Evolutionary conservation across 2,888 invertebrate species (phyloP).

Genomic region (Macrosiphum euphorbiae): DNA sequence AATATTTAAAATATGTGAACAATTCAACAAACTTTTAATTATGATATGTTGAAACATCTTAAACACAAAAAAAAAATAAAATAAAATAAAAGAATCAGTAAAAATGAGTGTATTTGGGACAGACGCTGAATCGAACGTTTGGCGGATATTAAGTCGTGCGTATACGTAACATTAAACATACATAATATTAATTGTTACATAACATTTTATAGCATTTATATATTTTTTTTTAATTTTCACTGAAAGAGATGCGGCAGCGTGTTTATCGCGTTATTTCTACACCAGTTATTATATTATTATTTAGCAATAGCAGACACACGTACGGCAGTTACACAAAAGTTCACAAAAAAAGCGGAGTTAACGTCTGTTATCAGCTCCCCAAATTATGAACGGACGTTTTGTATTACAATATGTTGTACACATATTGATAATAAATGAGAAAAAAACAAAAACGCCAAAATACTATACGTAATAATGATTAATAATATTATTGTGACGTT

Average conservation of each 20-base stretch:
- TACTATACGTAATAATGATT: not conserved
- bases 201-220: not conserved
- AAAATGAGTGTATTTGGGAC: not conserved
- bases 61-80: not conserved
- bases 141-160: not conserved
- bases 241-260: not conserved
- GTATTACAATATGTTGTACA: not conserved
- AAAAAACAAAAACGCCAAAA: not conserved
- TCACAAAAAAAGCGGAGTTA: not conserved
- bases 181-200: not conserved
- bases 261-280: not conserved
- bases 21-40: not conserved
- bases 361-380: constrained; percentile 5
- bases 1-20: not conserved
- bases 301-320: not conserved
- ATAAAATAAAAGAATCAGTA: not conserved
- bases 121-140: not conserved
- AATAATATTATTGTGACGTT: not conserved
- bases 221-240: not conserved
- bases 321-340: not conserved
- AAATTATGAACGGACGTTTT: not conserved
- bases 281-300: not conserved
- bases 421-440: not conserved
- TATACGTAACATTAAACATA: not conserved
- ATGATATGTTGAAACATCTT: not conserved